Evolutionary conservation across 1,140 invertebrate species (phyloP).

Genomic region (Hypothenemus hampei): DNA sequence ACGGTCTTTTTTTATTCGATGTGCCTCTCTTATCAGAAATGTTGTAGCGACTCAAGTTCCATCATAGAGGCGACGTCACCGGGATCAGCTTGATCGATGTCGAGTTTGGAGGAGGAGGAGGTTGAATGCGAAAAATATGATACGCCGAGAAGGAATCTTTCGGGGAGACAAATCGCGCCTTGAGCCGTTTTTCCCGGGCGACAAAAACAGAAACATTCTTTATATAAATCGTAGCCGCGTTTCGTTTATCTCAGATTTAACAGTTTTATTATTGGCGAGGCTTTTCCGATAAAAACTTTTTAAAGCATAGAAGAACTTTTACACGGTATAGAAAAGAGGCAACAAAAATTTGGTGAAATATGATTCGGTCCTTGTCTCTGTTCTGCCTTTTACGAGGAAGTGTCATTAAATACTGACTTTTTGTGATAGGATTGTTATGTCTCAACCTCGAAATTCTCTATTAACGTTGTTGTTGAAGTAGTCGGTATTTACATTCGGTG

Average conservation of each 20-base stretch:
- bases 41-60: conserved; percentile 43
- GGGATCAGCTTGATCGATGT: conserved; percentile 41
- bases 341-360: too few relatives aligned
- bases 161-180: conserved; percentile 28
- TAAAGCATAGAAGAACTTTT: too few relatives aligned
- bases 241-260: conserved; percentile 24
- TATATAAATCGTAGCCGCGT: conserved; percentile 24
- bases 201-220: conserved; percentile 29
- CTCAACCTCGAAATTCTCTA: too few relatives aligned
- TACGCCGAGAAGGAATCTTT: conserved; percentile 29
- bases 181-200: conserved; percentile 14
- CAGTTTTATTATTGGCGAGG: conserved; percentile 24
- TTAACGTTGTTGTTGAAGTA: too few relatives aligned
- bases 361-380: too few relatives aligned
- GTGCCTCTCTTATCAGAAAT: conserved; percentile 42
- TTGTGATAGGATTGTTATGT: too few relatives aligned
- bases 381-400: too few relatives aligned
- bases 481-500: too few relatives aligned
- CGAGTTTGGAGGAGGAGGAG: conserved; percentile 25
- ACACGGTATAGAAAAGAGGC: too few relatives aligned
- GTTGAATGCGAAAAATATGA: conserved; percentile 36
- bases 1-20: conserved; percentile 42
- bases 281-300: too few relatives aligned
- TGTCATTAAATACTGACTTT: too few relatives aligned
- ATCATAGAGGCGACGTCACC: conserved; percentile 36